A percentile compares a stretch with the other conserved stretches of the same genome.
Evolutionary conservation across 1,140 invertebrate species (phyloP).

Genomic region (Heliconius eleuchia): DNA sequence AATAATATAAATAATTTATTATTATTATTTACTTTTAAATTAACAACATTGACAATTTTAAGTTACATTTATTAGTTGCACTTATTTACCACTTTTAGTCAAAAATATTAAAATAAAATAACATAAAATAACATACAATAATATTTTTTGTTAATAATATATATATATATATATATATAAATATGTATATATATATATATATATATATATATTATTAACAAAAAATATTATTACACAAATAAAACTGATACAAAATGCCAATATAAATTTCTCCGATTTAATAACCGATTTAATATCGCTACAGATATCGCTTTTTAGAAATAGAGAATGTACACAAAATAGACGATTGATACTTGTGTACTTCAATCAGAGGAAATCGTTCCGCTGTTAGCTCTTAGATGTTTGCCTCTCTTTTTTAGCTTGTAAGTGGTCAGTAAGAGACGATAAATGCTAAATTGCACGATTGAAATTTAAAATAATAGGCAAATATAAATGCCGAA

Average conservation of each 20-base stretch:
- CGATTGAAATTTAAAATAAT: background rate
- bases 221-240: background rate
- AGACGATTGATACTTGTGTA: conserved; percentile 19
- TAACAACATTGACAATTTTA: too few relatives aligned
- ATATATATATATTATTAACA: background rate
- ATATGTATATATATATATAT: too few relatives aligned
- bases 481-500: background rate
- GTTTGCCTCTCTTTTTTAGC: background rate
- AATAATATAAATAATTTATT: too few relatives aligned
- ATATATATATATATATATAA: background rate
- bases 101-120: too few relatives aligned
- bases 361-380: conserved; percentile 13
- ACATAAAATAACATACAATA: too few relatives aligned
- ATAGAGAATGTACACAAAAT: conserved; percentile 14
- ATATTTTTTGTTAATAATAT: too few relatives aligned
- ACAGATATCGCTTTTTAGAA: background rate
- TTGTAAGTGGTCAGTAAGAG: background rate
- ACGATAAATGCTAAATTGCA: background rate
- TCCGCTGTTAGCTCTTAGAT: background rate
- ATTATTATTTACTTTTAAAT: too few relatives aligned
- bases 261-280: background rate
- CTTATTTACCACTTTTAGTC: too few relatives aligned
- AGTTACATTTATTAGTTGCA: too few relatives aligned
- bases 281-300: background rate
- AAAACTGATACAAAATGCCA: background rate